phyloP scores from a whole-genome alignment of 2,888 invertebrate genomes.

The Lampropteryx suffumata region DNA sequence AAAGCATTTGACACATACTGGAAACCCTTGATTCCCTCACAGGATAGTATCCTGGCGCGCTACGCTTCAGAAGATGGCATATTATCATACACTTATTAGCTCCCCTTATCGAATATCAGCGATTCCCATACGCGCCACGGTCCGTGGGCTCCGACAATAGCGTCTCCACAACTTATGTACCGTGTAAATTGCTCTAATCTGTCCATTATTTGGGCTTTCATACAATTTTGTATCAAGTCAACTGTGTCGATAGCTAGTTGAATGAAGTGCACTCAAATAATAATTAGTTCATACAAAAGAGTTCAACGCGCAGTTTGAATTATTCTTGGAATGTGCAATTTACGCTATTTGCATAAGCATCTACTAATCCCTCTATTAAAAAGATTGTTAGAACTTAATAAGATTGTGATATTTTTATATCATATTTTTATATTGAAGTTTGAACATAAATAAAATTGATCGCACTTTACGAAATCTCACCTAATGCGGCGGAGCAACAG shows the following conservation, averaged over 20 bases:
- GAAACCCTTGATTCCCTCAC: not conserved
- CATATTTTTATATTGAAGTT: no score
- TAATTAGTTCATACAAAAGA: not conserved
- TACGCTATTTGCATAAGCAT: no score
- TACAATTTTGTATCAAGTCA: slow-evolving; percentile 42
- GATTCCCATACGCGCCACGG: slow-evolving; percentile 63
- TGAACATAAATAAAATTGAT: no score
- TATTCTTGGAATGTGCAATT: no score
- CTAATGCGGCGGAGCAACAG: no score
- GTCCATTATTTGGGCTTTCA: slow-evolving; percentile 47
- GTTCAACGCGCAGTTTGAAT: no score
- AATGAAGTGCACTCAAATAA: slow-evolving; percentile 3
- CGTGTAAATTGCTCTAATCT: slow-evolving; percentile 64
- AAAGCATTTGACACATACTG: no score
- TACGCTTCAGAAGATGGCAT: slow-evolving; percentile 6
- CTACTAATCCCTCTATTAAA: no score
- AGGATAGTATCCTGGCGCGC: not conserved
- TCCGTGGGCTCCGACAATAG: slow-evolving; percentile 55
- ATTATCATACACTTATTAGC: slow-evolving; percentile 21
- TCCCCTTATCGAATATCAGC: slow-evolving; percentile 36
- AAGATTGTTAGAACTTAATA: no score
- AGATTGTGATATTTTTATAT: no score
- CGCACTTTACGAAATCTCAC: no score
- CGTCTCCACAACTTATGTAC: slow-evolving; percentile 54
- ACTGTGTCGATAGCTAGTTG: slow-evolving; percentile 32